phyloP scores from a whole-genome alignment of 2,888 invertebrate species.

The Lucinisca nassula region DNA sequence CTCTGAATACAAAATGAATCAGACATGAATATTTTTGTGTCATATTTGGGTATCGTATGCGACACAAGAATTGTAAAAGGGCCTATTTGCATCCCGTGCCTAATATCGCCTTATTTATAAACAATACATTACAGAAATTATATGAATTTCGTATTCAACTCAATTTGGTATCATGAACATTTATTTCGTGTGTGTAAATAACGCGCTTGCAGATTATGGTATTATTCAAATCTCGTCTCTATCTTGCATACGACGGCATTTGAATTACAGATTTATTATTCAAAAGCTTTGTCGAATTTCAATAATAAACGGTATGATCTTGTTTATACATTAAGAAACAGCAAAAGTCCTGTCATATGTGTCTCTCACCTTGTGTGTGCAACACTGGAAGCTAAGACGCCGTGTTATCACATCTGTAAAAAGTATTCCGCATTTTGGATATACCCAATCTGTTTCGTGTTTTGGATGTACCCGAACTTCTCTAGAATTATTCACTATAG shows the following conservation, averaged over 20 bases:
- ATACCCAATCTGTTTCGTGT: not conserved
- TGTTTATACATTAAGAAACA: constrained; percentile 23
- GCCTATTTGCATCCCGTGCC: not conserved
- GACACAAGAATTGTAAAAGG: constrained; percentile 16
- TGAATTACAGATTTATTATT: constrained; percentile 27
- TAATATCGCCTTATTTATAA: constrained; percentile 50
- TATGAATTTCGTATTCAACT: constrained; percentile 68
- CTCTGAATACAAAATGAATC: not conserved
- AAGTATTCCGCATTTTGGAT: no score
- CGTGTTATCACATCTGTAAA: no score
- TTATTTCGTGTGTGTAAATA: constrained; percentile 21
- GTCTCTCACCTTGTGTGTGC: not conserved
- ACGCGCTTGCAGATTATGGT: not conserved
- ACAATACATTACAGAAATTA: constrained; percentile 55
- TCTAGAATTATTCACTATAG: no score
- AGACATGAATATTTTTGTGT: constrained; percentile 16
- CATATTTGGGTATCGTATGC: constrained; percentile 19
- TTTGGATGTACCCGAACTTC: no score
- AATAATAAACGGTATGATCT: constrained; percentile 20
- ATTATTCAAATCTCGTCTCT: constrained; percentile 8
- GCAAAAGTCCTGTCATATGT: not conserved
- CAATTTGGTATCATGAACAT: constrained; percentile 16
- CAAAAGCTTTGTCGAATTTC: constrained; percentile 10
- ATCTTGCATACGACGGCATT: constrained; percentile 16
- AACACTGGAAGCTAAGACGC: not conserved